Evolutionary conservation across 2,113 vertebrate species (phyloP), one percentile per base, ranked within the genome.

Genomic region (Lethenteron reissneri): DNA sequence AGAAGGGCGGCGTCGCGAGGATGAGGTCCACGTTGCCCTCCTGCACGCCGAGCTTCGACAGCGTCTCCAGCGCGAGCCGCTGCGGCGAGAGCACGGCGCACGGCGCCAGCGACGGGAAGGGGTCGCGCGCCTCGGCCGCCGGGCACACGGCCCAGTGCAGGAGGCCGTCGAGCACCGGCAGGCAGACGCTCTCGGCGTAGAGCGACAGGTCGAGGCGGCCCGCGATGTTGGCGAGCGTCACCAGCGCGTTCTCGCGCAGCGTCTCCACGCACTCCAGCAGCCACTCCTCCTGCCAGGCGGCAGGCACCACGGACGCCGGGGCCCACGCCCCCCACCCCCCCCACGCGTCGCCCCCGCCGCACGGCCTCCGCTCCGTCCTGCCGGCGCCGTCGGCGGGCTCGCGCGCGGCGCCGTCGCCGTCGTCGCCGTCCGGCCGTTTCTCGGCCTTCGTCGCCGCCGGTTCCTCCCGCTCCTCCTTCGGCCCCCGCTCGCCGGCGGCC

Each of bases 21-120:
- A 99, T 90, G 79, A 99, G 86, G 86, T 99, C 94, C 85, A 99
- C 94, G 14, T 99, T 99, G 86, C 90, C 95, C 83, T 99, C 94
- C 84, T 97, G 92, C 84, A 99, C 94, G 83, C 92, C 97, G 80
- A 99, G 86, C 81, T 99, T 97, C 84, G 92, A 96, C 80, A 99
- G 88, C 71, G 92, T 91, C 83, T 99, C 94, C 80, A 99, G 84
- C 76, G 97, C 92, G 82, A 99, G 86, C 87, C 94, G 95, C 85
- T 99, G 92, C 56, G 94, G 94, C 73, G 92, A 97, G 77, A 99
- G 86, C 78, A 90, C 85, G 74, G 87, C 88, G 10, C 89, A 90
- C 75, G 88, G 85, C 56, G 91, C 94, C 75, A 97, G 80, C 14
- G 89, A 91, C 15, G 90, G 88, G 77, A 99, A 99, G 72, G 94